phyloP scores from a whole-genome alignment of 1,140 invertebrate species.

The Magallana gigas region DNA sequence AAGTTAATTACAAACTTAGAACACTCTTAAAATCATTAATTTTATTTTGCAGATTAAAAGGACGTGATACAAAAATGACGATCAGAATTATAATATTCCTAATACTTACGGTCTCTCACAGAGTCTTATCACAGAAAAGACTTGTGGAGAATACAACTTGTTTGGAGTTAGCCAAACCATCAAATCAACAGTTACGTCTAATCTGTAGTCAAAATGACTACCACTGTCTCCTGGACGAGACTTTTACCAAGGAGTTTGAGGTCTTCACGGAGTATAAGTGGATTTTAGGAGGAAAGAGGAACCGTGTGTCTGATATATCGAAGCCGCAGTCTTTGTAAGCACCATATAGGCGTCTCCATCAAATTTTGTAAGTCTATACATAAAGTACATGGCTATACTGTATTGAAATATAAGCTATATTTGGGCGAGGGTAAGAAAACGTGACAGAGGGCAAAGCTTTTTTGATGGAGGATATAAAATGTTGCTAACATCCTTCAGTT shows the following conservation, averaged over 20 bases:
- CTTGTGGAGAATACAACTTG: background rate
- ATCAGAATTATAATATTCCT: background rate
- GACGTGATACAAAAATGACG: background rate
- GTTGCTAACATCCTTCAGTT: too few relatives aligned
- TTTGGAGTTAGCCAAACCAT: background rate
- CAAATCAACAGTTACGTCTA: background rate
- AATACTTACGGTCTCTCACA: background rate
- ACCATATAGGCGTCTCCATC: too few relatives aligned
- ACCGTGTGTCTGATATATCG: background rate
- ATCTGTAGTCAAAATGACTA: too few relatives aligned
- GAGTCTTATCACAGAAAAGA: background rate
- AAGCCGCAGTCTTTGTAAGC: too few relatives aligned
- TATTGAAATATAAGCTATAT: too few relatives aligned
- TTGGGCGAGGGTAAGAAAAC: too few relatives aligned
- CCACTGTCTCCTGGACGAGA: too few relatives aligned
- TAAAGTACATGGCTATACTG: too few relatives aligned
- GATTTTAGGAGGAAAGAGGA: background rate
- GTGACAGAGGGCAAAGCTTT: too few relatives aligned
- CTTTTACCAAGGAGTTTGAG: background rate
- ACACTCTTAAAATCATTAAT: too few relatives aligned
- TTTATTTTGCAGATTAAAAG: background rate
- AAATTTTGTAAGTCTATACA: background rate
- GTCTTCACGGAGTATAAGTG: background rate
- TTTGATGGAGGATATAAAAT: too few relatives aligned
- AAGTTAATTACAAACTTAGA: background rate